phyloP scores from a whole-genome alignment of 2,797 vertebrate genomes.

The Ispidina lecontei region DNA sequence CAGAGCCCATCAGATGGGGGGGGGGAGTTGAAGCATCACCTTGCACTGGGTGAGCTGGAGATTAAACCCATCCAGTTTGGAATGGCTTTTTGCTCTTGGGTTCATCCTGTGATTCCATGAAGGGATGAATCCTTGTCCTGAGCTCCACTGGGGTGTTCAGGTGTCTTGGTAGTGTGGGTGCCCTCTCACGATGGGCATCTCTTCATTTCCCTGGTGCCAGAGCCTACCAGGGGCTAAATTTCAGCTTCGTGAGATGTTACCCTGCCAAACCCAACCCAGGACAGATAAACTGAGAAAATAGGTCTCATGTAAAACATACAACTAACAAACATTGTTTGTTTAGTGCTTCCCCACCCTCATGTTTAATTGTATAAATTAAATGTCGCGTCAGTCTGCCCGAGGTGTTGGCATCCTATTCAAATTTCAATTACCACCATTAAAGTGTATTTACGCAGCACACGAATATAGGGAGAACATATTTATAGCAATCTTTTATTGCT shows the following conservation, averaged over 20 bases:
- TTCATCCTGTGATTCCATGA: rapidly evolving
- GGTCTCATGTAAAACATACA: slow-evolving; percentile 26
- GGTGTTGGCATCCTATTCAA: slow-evolving; percentile 68
- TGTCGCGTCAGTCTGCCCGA: slow-evolving; percentile 70
- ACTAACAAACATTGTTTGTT: slow-evolving; percentile 48
- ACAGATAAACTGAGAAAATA: slow-evolving; percentile 42
- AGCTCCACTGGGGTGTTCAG: rapidly evolving
- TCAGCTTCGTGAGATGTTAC: neutral
- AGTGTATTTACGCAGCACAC: slow-evolving; percentile 51
- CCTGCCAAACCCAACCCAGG: neutral
- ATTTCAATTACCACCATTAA: slow-evolving; percentile 70
- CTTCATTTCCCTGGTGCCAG: neutral
- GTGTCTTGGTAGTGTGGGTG: rapidly evolving
- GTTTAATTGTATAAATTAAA: slow-evolving; percentile 68
- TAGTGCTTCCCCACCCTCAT: slow-evolving; percentile 47
- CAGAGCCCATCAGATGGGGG: rapidly evolving
- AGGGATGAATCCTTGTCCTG: neutral
- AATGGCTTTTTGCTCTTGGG: neutral
- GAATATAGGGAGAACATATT: slow-evolving; percentile 59
- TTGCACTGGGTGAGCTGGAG: neutral
- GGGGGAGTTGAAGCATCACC: neutral
- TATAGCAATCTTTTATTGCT: slow-evolving; percentile 68
- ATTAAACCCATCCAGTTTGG: rapidly evolving
- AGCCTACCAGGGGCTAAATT: neutral
- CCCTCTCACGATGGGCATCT: neutral